Evolutionary conservation across 2,888 invertebrate species (phyloP), one percentile per base, ranked within the genome.

Genomic region (Schizaphis graminum): DNA sequence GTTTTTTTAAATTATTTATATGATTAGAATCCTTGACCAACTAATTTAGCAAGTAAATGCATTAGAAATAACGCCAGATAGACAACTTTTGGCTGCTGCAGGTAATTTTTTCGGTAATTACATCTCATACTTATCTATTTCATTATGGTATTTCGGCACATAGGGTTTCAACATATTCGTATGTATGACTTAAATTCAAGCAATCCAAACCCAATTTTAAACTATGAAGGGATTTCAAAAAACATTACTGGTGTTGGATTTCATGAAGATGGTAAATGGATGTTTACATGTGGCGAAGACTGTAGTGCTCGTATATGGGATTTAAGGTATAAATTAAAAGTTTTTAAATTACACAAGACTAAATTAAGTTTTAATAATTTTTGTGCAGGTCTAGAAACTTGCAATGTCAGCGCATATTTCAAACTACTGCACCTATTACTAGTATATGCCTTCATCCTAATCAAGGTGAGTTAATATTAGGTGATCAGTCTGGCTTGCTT

Each of bases 211-310:
- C 98, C 99, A 3, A 97, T 99, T 0, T 97, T 99, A 44, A 99
- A 98, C 96, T 99, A 98, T 96, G 99, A 99, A 96, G 98, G 98
- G 4, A 97, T 99, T 49, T 97, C 97, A 3, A 99, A 98, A 96
- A 99, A 99, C 96, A 97, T 99, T 0, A 98, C 98, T 0, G 97
- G 98, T 94, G 97, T 99, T 95, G 99, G 99, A 11, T 99, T 99
- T 96, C 96, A 98, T 97, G 97, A 97, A 96, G 97, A 98, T 95
- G 98, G 98, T 0, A 97, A 97, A 95, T 99, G 99, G 99, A 99
- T 99, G 99, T 99, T 97, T 96, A 99, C 99, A 0, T 99, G 99
- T 28, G 99, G 99, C 49, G 99, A 99, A 96, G 98, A 98, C 96
- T 97, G 98, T 95, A 97, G 98, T 94, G 98, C 98, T 0, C 97